phyloP scores from a whole-genome alignment of 2,113 vertebrate genomes.

The Hippocampus abdominalis region DNA sequence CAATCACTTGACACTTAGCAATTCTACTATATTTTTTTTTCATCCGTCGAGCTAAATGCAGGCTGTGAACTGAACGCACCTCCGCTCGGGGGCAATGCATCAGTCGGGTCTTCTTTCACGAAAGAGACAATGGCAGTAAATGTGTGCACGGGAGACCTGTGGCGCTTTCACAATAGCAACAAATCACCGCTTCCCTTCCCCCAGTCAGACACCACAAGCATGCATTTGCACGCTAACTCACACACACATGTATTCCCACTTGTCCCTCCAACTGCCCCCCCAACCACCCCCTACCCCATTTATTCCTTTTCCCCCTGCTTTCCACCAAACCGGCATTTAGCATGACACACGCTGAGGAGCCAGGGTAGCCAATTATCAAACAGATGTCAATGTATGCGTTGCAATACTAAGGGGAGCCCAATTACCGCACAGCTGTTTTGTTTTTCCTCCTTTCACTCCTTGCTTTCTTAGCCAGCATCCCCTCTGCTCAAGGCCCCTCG shows the following conservation, averaged over 20 bases:
- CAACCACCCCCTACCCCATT: constrained; percentile 11
- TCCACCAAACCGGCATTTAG: constrained; percentile 68
- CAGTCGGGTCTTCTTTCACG: constrained; percentile 29
- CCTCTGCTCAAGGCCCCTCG: constrained; percentile 46
- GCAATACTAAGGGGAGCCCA: constrained; percentile 75
- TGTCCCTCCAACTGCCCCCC: not conserved
- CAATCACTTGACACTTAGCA: constrained; percentile 63
- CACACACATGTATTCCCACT: constrained; percentile 1
- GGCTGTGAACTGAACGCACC: constrained; percentile 44
- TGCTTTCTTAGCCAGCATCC: constrained; percentile 49
- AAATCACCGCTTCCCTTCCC: constrained; percentile 42
- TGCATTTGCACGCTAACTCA: constrained; percentile 4
- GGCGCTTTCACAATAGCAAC: constrained; percentile 45
- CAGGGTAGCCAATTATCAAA: constrained; percentile 75
- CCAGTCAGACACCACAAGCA: constrained; percentile 5
- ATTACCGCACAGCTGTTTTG: constrained; percentile 76
- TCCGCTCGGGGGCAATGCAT: constrained; percentile 13
- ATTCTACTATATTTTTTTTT: constrained; percentile 47
- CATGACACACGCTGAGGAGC: constrained; percentile 66
- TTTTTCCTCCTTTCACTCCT: constrained; percentile 40
- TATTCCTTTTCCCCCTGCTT: constrained; percentile 37
- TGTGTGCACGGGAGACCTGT: constrained; percentile 53
- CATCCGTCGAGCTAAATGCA: constrained; percentile 50
- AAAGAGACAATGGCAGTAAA: constrained; percentile 39
- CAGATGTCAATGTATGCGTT: constrained; percentile 77